phyloP scores from a whole-genome alignment of 2,797 vertebrate genomes.

The Moxostoma hubbsi region DNA sequence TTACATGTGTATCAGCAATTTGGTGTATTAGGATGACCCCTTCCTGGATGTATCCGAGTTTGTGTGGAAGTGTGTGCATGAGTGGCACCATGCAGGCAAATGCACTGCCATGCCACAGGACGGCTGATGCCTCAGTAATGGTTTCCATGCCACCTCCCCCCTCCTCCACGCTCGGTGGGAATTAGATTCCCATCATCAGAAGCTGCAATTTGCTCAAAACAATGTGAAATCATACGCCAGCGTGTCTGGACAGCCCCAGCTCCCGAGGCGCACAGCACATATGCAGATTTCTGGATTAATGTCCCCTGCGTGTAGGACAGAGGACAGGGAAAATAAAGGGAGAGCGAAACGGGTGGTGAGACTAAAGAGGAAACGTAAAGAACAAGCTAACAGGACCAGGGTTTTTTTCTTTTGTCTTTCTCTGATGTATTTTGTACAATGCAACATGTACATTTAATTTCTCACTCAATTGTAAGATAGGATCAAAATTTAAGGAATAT shows the following conservation, averaged over 20 bases:
- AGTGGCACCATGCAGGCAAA: constrained; percentile 62
- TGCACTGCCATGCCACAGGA: constrained; percentile 66
- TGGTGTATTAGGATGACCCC: constrained; percentile 69
- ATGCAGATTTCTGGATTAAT: constrained; percentile 78
- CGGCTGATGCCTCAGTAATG: constrained; percentile 58
- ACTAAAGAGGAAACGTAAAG: constrained; percentile 1
- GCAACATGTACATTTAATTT: background rate
- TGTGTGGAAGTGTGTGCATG: constrained; percentile 49
- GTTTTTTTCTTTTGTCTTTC: background rate
- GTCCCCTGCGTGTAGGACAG: constrained; percentile 64
- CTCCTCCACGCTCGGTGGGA: constrained; percentile 56
- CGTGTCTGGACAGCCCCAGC: constrained; percentile 61
- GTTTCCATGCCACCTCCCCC: constrained; percentile 32
- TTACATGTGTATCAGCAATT: constrained; percentile 78
- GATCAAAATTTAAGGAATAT: constrained; percentile 7
- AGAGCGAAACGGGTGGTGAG: constrained; percentile 24
- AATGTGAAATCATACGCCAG: constrained; percentile 74
- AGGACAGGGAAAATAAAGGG: constrained; percentile 52
- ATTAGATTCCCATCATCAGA: constrained; percentile 76
- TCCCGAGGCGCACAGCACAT: constrained; percentile 68
- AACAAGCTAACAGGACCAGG: constrained; percentile 9
- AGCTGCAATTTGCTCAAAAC: constrained; percentile 74
- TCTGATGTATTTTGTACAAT: background rate
- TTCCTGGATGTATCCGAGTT: constrained; percentile 48
- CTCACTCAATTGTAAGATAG: background rate